Evolutionary conservation across 2,888 invertebrate genomes (phyloP).

Genomic region (Torymus aiolomorphi): DNA sequence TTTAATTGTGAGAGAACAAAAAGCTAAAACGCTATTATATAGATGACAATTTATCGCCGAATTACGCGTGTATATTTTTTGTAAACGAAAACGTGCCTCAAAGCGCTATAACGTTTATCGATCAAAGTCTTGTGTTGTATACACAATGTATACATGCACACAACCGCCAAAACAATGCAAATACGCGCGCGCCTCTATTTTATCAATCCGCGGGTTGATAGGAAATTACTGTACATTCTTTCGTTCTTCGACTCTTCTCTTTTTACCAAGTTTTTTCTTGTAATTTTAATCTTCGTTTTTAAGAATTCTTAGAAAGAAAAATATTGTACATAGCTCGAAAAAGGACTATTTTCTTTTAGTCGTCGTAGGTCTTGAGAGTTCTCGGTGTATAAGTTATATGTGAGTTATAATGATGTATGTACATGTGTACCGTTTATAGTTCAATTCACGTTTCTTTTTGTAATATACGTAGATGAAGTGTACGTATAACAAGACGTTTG

Average conservation of each 20-base stretch:
- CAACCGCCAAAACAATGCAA: constrained; percentile 48
- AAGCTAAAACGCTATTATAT: not conserved
- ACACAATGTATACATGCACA: no score
- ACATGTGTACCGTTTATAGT: constrained; percentile 41
- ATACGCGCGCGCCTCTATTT: constrained; percentile 13
- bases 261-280: not conserved
- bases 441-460: constrained; percentile 30
- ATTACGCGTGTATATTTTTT: constrained; percentile 31
- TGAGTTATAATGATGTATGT: constrained; percentile 39
- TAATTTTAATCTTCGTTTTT: constrained; percentile 31
- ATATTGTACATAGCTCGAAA: constrained; percentile 42
- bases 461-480: constrained; percentile 10
- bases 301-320: constrained; percentile 17
- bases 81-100: constrained; percentile 22
- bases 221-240: constrained; percentile 45
- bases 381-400: constrained; percentile 24
- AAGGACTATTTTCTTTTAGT: constrained; percentile 30
- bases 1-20: constrained; percentile 37
- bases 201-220: constrained; percentile 33
- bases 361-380: not conserved
- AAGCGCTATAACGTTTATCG: constrained; percentile 34
- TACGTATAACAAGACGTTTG: constrained; percentile 33
- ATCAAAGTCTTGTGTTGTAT: constrained; percentile 45
- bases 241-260: constrained; percentile 14
- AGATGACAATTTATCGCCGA: constrained; percentile 28